A percentile compares a stretch with the other conserved stretches of the same genome.
Evolutionary conservation across 2,797 vertebrate species (phyloP).

Genomic region (Anomalospiza imberbis): DNA sequence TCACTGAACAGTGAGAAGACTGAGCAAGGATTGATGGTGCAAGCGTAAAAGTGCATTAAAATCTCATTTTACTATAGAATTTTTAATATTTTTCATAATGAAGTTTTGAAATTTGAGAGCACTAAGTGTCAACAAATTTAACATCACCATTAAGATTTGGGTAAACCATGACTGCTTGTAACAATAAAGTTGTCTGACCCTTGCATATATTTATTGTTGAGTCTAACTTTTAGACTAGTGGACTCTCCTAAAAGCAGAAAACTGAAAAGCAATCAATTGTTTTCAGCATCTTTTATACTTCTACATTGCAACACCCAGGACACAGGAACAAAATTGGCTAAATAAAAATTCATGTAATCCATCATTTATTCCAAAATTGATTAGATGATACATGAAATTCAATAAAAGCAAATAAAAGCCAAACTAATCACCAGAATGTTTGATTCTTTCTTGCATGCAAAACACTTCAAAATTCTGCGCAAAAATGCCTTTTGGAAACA

Average conservation of each 20-base stretch:
- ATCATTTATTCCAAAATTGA: not conserved
- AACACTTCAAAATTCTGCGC: not conserved
- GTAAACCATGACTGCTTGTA: not conserved
- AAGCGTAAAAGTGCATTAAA: not conserved
- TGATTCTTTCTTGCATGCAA: not conserved
- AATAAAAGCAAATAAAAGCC: not conserved
- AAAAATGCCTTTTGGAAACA: not conserved
- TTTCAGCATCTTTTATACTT: not conserved
- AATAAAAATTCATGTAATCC: not conserved
- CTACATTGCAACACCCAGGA: not conserved
- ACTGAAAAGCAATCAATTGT: not conserved
- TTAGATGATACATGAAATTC: not conserved
- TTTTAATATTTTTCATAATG: not conserved
- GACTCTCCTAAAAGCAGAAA: not conserved
- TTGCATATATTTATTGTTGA: not conserved
- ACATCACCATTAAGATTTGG: not conserved
- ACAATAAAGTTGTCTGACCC: not conserved
- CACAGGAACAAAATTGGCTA: not conserved
- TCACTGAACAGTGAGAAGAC: not conserved
- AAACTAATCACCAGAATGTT: not conserved
- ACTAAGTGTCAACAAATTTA: not conserved
- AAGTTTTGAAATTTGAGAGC: not conserved
- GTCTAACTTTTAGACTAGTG: not conserved
- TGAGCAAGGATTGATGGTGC: not conserved
- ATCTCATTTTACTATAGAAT: not conserved